Evolutionary conservation across 2,113 vertebrate genomes (phyloP).

Genomic region (Amphiprion ocellaris): DNA sequence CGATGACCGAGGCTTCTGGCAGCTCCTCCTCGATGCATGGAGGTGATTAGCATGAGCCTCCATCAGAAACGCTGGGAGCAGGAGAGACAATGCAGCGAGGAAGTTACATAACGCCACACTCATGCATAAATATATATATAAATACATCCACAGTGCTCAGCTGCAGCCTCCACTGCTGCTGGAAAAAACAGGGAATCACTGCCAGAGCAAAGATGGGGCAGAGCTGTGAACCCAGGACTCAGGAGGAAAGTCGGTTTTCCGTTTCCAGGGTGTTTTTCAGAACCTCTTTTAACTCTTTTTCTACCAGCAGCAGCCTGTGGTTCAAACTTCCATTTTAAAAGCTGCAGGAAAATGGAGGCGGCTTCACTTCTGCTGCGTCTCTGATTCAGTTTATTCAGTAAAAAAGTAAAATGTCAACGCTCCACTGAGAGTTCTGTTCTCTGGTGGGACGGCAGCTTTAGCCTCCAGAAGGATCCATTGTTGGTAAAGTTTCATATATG

Average conservation of each 20-base stretch:
- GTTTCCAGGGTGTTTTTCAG: neutral
- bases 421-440: no score
- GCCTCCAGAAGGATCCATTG: no score
- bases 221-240: slow-evolving; percentile 26
- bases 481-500: no score
- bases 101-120: slow-evolving; percentile 75
- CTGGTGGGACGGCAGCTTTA: no score
- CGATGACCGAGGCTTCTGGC: slow-evolving; percentile 10
- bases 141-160: slow-evolving; percentile 57
- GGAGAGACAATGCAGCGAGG: slow-evolving; percentile 63
- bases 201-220: slow-evolving; percentile 47
- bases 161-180: slow-evolving; percentile 55
- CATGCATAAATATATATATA: slow-evolving; percentile 29
- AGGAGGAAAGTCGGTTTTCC: neutral
- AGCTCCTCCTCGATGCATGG: neutral
- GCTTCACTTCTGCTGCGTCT: no score
- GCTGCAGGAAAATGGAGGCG: no score
- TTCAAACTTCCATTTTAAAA: no score
- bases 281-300: no score
- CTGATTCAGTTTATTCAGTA: no score
- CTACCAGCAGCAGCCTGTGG: no score
- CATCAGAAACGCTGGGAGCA: slow-evolving; percentile 54
- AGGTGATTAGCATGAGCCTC: slow-evolving; percentile 43
- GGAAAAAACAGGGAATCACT: slow-evolving; percentile 34
- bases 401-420: no score